phyloP scores from a whole-genome alignment of 2,888 invertebrate genomes.

The Apamea monoglypha region DNA sequence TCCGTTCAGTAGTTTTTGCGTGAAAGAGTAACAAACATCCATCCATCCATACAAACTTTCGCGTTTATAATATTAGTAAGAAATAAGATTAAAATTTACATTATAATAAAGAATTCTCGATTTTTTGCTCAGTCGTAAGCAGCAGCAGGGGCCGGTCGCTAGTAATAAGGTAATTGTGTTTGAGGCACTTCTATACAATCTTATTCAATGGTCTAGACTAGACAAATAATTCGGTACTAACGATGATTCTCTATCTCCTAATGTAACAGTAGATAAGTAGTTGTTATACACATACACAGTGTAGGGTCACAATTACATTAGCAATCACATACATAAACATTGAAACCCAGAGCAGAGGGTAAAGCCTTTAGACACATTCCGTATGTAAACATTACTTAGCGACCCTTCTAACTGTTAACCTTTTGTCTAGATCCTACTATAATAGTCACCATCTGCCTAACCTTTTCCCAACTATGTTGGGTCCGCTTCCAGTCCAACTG shows the following conservation, averaged over 20 bases:
- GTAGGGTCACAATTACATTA: constrained; percentile 14
- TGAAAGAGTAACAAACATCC: too few relatives aligned
- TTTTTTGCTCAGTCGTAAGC: not conserved
- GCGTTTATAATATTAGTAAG: too few relatives aligned
- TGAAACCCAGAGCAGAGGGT: constrained; percentile 3
- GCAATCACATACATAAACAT: constrained; percentile 35
- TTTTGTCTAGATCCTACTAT: not conserved
- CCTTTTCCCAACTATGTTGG: too few relatives aligned
- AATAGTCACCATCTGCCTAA: not conserved
- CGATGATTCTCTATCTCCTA: constrained; percentile 12
- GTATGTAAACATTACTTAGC: not conserved
- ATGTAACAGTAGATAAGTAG: not conserved
- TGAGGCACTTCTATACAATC: not conserved
- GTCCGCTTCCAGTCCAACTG: too few relatives aligned
- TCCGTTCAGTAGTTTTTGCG: too few relatives aligned
- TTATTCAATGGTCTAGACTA: not conserved
- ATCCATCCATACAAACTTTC: too few relatives aligned
- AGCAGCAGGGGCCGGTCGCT: not conserved
- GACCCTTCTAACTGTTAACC: constrained; percentile 4
- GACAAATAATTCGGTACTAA: constrained; percentile 12
- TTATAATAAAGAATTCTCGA: not conserved
- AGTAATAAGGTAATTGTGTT: not conserved
- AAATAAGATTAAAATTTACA: too few relatives aligned
- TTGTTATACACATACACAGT: constrained; percentile 10
- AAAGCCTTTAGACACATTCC: constrained; percentile 14